Conservation (phyloP, 2,797 vertebrate species). For the Mus spretus region DNA sequence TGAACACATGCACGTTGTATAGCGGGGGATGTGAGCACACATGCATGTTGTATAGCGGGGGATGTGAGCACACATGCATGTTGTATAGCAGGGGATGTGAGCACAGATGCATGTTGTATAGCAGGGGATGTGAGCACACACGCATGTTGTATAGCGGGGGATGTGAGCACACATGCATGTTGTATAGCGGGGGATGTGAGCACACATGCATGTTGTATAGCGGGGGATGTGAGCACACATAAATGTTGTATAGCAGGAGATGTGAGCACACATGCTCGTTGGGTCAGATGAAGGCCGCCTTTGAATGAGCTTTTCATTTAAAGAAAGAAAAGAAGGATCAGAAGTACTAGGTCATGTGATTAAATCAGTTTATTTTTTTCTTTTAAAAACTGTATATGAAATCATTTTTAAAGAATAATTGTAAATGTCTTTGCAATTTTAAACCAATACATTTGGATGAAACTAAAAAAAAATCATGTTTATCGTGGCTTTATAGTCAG, state of each 20-base stretch:
- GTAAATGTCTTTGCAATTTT: conserved; percentile 30
- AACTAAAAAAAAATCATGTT: not conserved
- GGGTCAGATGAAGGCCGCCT: not conserved
- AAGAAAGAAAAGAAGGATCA: not conserved
- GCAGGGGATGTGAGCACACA: too few relatives aligned
- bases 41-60: too few relatives aligned
- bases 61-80: too few relatives aligned
- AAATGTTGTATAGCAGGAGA: not conserved
- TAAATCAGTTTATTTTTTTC: conserved; percentile 21
- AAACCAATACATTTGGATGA: conserved; percentile 3
- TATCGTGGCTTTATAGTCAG: not conserved
- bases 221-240: not conserved
- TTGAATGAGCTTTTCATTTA: conserved; percentile 23
- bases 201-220: not conserved
- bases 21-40: too few relatives aligned
- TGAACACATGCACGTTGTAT: too few relatives aligned
- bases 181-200: not conserved
- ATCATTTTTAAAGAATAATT: conserved; percentile 20
- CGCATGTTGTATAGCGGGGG: too few relatives aligned
- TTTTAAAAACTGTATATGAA: not conserved
- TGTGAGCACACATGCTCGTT: not conserved
- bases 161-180: too few relatives aligned
- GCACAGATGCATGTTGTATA: too few relatives aligned
- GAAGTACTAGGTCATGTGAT: not conserved
- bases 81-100: too few relatives aligned